Base-by-base conservation (phyloP, 2,888 invertebrate genomes). In the Allophyes oxyacanthae region DNA sequence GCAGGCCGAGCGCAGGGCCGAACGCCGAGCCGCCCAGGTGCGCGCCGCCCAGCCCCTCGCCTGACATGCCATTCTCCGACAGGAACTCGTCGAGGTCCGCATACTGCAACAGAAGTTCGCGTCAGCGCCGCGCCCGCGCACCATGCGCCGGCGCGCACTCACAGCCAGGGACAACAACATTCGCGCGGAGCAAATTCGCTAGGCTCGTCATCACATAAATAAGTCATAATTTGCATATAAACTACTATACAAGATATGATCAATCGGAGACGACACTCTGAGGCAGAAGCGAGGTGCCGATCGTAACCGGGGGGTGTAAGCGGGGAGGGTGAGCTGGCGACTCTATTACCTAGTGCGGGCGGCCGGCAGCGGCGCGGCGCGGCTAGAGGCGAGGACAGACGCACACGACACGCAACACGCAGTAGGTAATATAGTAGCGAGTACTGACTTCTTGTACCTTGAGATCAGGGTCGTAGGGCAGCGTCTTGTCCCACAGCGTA, bases 1-100 rank as follows among this genome's bases (percentile, higher is more conserved):
- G 95, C 75, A 95, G 95, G 65, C 95, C 95, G 64, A 95, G 90
- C 66, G 95, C 94, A 69, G 95, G 91, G 52, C 95, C 94, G 81
- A 96, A 88, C 91, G 94, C 95, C 48, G 96, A 95, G 78, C 96
- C 95, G 70, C 96, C 96, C 72, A 95, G 92, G 85, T 96, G 95
- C 71, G 95, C 95, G 75, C 96, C 95, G 61, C 94, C 95, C 86
- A 96, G 92, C 0, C 95, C 96, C 87, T 98, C 98, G 89, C 97
- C 96, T 72, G 98, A 98, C 92, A 98, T 98, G 81, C 98, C 98
- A 90, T 98, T 99, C 94, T 99, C 99, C 85, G 97, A 98, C 85
- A 99, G 96, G 94, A 99, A 99, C 95, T 99, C 99, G 94, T 99
- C 99, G 94, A 99, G 95, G 95, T 99, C 99, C 95, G 99, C 98